phyloP scores from a whole-genome alignment of 2,797 vertebrate species.

The Hafferia zeledoni region DNA sequence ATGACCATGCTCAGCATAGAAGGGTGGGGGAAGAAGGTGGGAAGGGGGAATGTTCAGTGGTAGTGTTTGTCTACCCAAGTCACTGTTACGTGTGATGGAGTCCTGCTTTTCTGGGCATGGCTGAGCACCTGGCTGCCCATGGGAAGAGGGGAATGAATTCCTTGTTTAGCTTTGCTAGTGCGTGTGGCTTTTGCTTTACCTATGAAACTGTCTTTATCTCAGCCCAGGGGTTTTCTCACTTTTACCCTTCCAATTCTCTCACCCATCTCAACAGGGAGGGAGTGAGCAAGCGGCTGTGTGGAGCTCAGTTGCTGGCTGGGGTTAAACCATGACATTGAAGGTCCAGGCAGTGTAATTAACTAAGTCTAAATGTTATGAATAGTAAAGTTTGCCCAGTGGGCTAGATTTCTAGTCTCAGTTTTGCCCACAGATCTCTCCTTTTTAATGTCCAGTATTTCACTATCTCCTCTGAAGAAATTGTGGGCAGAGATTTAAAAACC shows the following conservation, averaged over 20 bases:
- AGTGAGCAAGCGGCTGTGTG: fast-evolving
- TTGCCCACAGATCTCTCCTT: neutral
- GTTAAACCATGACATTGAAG: neutral
- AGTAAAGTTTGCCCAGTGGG: neutral
- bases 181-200: neutral
- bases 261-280: fast-evolving
- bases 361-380: neutral
- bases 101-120: too few species aligned
- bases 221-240: neutral
- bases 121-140: neutral
- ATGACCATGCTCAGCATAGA: neutral
- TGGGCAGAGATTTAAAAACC: neutral
- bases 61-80: neutral
- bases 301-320: neutral
- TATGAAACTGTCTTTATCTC: neutral
- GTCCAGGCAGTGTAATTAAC: neutral
- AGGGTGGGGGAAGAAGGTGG: neutral
- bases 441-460: neutral
- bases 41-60: neutral
- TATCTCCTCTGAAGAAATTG: neutral
- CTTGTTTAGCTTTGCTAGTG: neutral
- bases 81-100: neutral
- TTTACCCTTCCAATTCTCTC: neutral
- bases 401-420: neutral
- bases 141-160: neutral